Evolutionary conservation across 53 echinoderm and acorn worm genomes (phyloP).

Genomic region (Actinopyga echinites): DNA sequence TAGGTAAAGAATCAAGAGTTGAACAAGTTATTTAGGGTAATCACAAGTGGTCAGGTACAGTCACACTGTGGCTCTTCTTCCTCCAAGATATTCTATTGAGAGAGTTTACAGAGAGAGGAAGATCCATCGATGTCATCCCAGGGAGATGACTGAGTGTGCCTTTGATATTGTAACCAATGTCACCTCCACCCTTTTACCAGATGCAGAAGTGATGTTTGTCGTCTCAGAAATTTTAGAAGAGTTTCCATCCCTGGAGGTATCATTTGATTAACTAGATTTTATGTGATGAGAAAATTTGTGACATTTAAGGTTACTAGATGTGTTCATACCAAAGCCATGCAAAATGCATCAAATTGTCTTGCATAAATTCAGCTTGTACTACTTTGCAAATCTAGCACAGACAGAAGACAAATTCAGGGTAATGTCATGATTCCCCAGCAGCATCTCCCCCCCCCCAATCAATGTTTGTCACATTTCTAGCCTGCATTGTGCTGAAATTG

Average conservation of each 20-base stretch:
- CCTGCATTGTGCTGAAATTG: no score
- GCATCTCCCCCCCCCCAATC: no score
- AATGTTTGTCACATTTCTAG: no score
- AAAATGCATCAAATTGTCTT: background rate
- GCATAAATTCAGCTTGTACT: no score
- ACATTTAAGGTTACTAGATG: background rate
- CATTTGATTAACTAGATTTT: background rate
- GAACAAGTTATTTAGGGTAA: no score
- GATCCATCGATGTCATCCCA: conserved; percentile 82
- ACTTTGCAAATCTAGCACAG: no score
- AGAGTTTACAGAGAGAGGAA: conserved; percentile 87
- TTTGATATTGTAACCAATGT: conserved; percentile 93
- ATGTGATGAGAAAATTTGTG: background rate
- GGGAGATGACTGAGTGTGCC: conserved; percentile 90
- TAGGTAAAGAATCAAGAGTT: background rate
- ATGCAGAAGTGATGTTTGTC: conserved; percentile 88
- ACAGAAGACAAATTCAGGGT: background rate
- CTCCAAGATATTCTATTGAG: conserved; percentile 82
- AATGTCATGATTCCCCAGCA: background rate
- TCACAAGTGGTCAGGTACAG: no score
- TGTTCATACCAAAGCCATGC: background rate
- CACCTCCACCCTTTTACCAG: conserved; percentile 68
- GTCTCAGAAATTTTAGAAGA: conserved; percentile 93
- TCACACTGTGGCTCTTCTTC: no score
- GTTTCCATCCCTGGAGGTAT: conserved; percentile 89